Base-by-base conservation (phyloP, 2,113 vertebrate genomes). In the Epinephelus fuscoguttatus region DNA sequence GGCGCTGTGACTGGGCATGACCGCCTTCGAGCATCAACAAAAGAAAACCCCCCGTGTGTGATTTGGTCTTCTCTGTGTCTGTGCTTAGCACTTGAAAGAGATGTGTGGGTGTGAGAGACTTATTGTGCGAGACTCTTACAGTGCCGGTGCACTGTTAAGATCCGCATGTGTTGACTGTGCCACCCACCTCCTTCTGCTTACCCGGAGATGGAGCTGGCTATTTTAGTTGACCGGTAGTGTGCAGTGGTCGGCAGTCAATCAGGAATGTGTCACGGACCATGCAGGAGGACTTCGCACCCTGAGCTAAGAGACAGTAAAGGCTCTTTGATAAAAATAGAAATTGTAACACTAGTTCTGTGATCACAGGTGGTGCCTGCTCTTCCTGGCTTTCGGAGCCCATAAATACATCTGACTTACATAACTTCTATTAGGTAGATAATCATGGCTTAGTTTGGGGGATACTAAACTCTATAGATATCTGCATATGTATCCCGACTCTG, bases 111-210 rank as follows among this genome's bases (percentile, higher is more conserved):
- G 79, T 85, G 78, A 78, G 73, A 77, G 75, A 86, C 53, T 80
- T 74, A 70, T 75, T 84, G 80, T 75, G 84, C 0, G 15, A 88
- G 88, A 85, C 89, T 70, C 56, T 78, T 74, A 12, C 45, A n/a
- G 68, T 21, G 56, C 63, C 52, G 23, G 56, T 68, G 55, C 50
- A 5, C 76, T 3, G 73, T 71, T 81, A 25, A 37, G 76, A 66
- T 85, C 75, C 52, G 80, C 23, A 37, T 67, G 64, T 57, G 67
- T 77, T 60, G 57, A 78, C 75, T 52, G 86, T 52, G 80, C 78
- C 84, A 27, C 88, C 88, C 86, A 87, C 82, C 37, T 84, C 80
- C 84, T 84, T 82, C 82, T 89, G 84, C 42, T 15, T 3, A 63
- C 75, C 60, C 42, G n/a, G 42, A 60, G 76, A 60, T 40, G 61